Conservation (phyloP, 2,113 vertebrate genomes). For the Ovis canadensis region DNA sequence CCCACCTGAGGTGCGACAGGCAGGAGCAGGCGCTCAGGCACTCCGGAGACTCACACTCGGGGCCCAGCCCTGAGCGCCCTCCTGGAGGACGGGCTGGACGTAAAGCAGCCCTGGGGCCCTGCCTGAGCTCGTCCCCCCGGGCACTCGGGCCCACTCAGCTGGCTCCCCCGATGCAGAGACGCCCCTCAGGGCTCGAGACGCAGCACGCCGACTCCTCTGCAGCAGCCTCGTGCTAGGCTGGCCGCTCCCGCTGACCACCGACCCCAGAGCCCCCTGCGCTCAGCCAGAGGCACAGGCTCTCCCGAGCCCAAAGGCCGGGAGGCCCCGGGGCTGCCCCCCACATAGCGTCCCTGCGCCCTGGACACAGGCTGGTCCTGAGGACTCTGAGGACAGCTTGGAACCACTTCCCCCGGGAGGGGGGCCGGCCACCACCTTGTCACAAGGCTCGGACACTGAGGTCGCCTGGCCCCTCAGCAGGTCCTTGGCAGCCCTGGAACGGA, state of each 20-base stretch:
- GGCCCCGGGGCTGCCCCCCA: neutral
- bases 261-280: neutral
- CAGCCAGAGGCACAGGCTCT: neutral
- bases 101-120: too few relatives aligned
- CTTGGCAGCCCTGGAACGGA: rapidly evolving
- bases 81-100: neutral
- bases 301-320: neutral
- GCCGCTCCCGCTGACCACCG: rapidly evolving
- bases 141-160: neutral
- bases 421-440: rapidly evolving
- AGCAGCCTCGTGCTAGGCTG: too few relatives aligned
- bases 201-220: too few relatives aligned
- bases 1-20: neutral
- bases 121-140: neutral
- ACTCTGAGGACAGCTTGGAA: rapidly evolving
- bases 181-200: neutral
- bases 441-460: rapidly evolving
- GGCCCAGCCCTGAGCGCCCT: neutral
- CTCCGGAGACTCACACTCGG: neutral
- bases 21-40: neutral
- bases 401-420: neutral
- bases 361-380: neutral
- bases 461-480: rapidly evolving
- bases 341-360: neutral
- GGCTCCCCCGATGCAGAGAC: too few relatives aligned